Evolutionary conservation across 2,797 vertebrate species (phyloP).

Genomic region (Silurus lanzhouensis): DNA sequence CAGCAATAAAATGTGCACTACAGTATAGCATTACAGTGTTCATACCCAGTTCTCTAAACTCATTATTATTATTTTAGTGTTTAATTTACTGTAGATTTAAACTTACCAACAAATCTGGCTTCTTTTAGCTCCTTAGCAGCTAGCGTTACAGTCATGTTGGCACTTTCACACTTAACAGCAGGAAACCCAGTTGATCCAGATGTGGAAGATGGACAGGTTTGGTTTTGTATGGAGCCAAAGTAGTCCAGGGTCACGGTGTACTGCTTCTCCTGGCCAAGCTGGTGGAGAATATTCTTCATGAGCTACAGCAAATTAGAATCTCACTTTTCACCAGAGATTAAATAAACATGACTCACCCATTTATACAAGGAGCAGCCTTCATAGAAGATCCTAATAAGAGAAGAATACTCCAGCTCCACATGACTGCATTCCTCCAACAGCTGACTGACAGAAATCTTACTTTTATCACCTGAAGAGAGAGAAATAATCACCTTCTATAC

Average conservation of each 20-base stretch:
- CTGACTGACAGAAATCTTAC: not conserved
- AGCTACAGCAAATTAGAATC: not conserved
- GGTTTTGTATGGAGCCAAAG: not conserved
- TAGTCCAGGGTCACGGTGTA: constrained; percentile 4
- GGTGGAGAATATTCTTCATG: not conserved
- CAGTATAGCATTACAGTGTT: not conserved
- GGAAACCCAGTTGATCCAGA: not conserved
- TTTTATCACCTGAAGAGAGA: not conserved
- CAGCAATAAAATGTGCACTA: not conserved
- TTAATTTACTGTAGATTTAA: not conserved
- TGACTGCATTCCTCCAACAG: constrained; percentile 14
- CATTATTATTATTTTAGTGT: not conserved
- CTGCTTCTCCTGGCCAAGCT: not conserved
- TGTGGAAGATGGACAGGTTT: constrained; percentile 26
- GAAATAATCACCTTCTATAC: not conserved
- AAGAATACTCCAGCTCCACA: not conserved
- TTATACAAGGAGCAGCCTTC: not conserved
- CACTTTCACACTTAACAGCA: constrained; percentile 1
- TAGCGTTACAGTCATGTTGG: constrained; percentile 6
- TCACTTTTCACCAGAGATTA: not conserved
- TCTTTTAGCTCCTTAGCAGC: constrained; percentile 9
- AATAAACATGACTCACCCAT: constrained; percentile 17
- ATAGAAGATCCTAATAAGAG: constrained; percentile 26
- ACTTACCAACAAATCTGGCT: constrained; percentile 11
- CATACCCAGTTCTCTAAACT: not conserved